These are phyloP conservation scores for Mastigias papua DNA, from an alignment of 30 jellyfish, hydroid and myxozoan species.

Conservation along the genomic window DNA sequence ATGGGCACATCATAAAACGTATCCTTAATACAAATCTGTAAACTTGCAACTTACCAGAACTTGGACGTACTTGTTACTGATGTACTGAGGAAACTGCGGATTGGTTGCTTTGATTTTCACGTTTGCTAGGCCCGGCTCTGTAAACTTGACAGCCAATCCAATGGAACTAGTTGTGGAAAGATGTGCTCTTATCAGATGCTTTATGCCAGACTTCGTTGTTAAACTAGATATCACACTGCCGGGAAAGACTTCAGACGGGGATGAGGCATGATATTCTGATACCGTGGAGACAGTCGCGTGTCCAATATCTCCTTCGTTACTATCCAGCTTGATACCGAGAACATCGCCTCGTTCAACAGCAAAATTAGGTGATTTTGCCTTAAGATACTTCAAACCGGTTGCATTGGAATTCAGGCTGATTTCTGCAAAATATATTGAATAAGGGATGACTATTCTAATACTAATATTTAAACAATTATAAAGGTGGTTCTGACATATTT, in stretches of 20 bases:
- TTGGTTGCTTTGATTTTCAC: conserved; percentile 29
- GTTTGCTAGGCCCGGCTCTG: conserved; percentile 47
- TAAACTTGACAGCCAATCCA: conserved; percentile 24
- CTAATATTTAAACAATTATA: no score
- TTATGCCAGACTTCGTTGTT: not conserved
- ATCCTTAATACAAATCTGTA: not conserved
- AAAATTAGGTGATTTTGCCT: conserved; percentile 35
- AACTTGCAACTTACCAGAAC: conserved; percentile 37
- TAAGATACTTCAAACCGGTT: conserved; percentile 61
- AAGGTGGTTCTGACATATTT: no score
- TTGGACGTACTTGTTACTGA: conserved; percentile 33
- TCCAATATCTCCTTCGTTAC: conserved; percentile 38
- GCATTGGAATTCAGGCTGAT: conserved; percentile 49
- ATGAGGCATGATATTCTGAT: conserved; percentile 9
- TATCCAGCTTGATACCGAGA: conserved; percentile 20
- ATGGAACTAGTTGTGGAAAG: conserved; percentile 37
- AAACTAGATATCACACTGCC: conserved; percentile 15
- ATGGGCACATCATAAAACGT: no score
- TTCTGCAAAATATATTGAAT: conserved; percentile 53
- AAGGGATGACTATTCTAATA: no score
- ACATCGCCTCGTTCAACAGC: conserved; percentile 59
- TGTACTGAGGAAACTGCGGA: not conserved
- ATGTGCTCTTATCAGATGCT: conserved; percentile 52
- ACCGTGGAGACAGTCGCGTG: conserved; percentile 7
- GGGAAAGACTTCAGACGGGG: conserved; percentile 37